Evolutionary conservation across 2,888 invertebrate species (phyloP).

Genomic region (Notodonta dromedarius): DNA sequence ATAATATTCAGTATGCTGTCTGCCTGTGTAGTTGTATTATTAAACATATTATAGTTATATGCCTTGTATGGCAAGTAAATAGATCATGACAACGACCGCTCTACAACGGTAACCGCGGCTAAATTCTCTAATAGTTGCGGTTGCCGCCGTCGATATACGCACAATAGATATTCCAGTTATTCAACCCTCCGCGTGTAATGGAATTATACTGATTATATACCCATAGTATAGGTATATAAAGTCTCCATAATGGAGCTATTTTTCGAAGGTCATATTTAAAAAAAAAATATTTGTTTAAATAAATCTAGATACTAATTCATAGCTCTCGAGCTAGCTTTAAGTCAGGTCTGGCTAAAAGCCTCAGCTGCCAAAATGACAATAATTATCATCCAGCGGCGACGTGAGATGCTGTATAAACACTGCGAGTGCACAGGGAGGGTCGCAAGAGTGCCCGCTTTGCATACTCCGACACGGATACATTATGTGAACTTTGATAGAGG

Average conservation of each 20-base stretch:
- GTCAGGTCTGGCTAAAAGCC: not conserved
- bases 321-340: not conserved
- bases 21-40: no score
- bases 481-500: not conserved
- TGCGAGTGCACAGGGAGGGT: not conserved
- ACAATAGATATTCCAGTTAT: slow-evolving; percentile 25
- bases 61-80: not conserved
- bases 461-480: not conserved
- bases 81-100: slow-evolving; percentile 3
- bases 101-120: slow-evolving; percentile 15
- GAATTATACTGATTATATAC: not conserved
- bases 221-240: no score
- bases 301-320: not conserved
- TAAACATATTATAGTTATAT: not conserved
- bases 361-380: slow-evolving; percentile 5
- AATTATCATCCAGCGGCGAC: slow-evolving; percentile 10
- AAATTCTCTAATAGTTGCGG: slow-evolving; percentile 24
- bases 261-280: no score
- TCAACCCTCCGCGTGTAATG: slow-evolving; percentile 16
- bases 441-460: not conserved
- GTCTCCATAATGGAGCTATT: no score
- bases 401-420: slow-evolving; percentile 1
- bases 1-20: no score
- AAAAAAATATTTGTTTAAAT: not conserved
- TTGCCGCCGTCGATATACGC: slow-evolving; percentile 2